These are phyloP conservation scores for Penelope pileata DNA, from an alignment of 2,113 vertebrate genomes.

Conservation along the genomic window DNA sequence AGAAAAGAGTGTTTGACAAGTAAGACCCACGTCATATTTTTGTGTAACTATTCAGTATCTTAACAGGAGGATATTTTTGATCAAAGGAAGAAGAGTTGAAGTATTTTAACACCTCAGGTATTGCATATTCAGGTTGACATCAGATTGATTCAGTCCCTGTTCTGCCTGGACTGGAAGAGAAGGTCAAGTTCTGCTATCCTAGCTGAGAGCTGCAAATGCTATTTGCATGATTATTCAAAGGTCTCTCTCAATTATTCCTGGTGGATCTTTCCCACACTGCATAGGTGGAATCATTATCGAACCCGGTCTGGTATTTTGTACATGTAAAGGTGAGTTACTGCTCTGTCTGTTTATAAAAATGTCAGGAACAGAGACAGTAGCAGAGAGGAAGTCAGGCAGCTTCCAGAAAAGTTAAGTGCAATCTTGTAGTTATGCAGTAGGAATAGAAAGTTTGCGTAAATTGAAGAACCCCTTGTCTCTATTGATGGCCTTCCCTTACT, in stretches of 20 bases:
- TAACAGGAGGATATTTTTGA: background rate
- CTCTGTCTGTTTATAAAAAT: accelerated
- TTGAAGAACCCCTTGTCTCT: background rate
- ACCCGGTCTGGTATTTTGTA: background rate
- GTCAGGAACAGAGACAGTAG: background rate
- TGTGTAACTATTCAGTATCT: background rate
- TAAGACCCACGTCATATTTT: background rate
- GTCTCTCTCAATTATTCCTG: background rate
- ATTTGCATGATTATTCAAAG: background rate
- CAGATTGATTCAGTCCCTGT: background rate
- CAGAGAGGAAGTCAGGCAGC: background rate
- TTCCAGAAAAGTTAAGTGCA: background rate
- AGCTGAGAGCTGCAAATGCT: background rate
- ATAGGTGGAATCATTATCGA: background rate
- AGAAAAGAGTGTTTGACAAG: background rate
- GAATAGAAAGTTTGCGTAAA: background rate
- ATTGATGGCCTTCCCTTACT: background rate
- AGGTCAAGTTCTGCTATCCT: background rate
- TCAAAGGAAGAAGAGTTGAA: background rate
- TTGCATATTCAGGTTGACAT: background rate
- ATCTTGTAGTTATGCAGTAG: background rate
- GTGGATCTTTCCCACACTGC: background rate
- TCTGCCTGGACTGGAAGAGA: background rate
- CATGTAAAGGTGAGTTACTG: background rate
- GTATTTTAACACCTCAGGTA: background rate